Conservation (phyloP, 2,113 vertebrate genomes). For the Xenus cinereus region DNA sequence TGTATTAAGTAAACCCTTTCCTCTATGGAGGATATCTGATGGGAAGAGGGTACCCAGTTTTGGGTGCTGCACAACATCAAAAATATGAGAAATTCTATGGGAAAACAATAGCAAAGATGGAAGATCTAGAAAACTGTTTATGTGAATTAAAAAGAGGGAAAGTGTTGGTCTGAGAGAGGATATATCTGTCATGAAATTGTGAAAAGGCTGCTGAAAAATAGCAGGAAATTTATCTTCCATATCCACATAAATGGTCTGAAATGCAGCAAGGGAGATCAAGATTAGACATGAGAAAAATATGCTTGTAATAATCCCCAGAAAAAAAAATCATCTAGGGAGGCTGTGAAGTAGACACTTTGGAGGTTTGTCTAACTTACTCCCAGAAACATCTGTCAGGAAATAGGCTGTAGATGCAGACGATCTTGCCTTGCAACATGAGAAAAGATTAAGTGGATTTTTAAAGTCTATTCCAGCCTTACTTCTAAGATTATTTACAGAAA, state of each 20-base stretch:
- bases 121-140: background rate
- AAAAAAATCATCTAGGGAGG: background rate
- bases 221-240: background rate
- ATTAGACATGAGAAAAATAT: conserved; percentile 38
- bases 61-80: background rate
- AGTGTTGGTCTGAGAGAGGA: background rate
- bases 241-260: background rate
- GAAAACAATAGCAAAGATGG: background rate
- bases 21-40: background rate
- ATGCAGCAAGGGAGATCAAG: conserved; percentile 5
- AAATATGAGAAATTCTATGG: background rate
- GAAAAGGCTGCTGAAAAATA: background rate
- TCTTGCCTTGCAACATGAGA: background rate
- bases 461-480: background rate
- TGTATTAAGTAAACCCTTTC: background rate
- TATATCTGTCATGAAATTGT: background rate
- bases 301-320: background rate
- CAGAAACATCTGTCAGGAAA: conserved; percentile 44
- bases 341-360: background rate
- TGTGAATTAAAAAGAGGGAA: background rate
- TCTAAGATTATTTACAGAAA: conserved; percentile 14
- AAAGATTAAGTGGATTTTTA: background rate
- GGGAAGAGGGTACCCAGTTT: background rate
- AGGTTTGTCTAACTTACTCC: background rate
- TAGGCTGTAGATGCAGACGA: background rate